These are phyloP conservation scores for Dolichomitus sp. DNA, from an alignment of 2,888 invertebrate genomes.

Conservation along the genomic window DNA sequence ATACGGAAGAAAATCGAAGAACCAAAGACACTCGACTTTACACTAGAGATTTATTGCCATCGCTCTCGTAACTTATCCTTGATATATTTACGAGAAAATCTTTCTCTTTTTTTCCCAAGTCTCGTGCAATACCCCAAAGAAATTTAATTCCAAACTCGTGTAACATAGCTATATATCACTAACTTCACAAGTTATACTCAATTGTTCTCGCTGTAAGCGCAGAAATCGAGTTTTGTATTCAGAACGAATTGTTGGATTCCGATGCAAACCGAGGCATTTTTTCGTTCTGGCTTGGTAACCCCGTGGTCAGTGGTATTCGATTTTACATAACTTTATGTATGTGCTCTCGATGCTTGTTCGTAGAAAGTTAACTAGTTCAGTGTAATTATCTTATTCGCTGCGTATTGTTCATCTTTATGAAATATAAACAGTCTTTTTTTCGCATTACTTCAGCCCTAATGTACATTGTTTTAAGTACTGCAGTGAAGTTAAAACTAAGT, in stretches of 20 bases:
- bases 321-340: constrained; percentile 56
- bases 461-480: background rate
- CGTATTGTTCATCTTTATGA: constrained; percentile 53
- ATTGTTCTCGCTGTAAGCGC: constrained; percentile 10
- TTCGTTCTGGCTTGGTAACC: constrained; percentile 49
- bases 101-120: constrained; percentile 2
- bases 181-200: background rate
- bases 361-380: constrained; percentile 64
- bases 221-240: constrained; percentile 4
- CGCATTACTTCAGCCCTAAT: constrained; percentile 6
- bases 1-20: constrained; percentile 47
- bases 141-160: constrained; percentile 30
- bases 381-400: constrained; percentile 48
- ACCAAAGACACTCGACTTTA: constrained; percentile 18
- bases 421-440: constrained; percentile 59
- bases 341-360: constrained; percentile 14
- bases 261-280: constrained; percentile 29
- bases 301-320: constrained; percentile 42
- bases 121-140: constrained; percentile 12
- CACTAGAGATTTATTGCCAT: constrained; percentile 45
- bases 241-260: constrained; percentile 39
- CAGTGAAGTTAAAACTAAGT: background rate
- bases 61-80: constrained; percentile 25
- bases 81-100: constrained; percentile 44
- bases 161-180: constrained; percentile 10